Evolutionary conservation across 2,113 vertebrate species (phyloP).

Genomic region (Helogale parvula): DNA sequence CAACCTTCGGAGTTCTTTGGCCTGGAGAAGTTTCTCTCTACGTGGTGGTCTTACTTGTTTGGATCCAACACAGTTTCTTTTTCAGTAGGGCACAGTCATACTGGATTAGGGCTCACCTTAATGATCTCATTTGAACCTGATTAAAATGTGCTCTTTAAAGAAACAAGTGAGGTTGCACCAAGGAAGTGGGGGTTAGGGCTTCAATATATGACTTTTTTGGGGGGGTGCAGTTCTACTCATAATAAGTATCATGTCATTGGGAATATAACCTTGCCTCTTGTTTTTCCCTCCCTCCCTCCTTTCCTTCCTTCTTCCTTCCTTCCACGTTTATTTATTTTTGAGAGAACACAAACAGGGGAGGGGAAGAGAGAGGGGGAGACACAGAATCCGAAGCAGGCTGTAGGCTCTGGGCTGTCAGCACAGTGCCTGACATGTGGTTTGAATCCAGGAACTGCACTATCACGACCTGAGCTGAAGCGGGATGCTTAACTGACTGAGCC

Average conservation of each 20-base stretch:
- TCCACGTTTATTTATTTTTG: no score
- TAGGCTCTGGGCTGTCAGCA: no score
- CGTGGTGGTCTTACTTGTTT: neutral
- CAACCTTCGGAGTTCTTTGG: neutral
- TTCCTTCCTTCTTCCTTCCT: no score
- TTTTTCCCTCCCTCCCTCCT: neutral
- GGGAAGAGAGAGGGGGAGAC: no score
- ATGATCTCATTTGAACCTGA: neutral
- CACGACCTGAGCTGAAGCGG: no score
- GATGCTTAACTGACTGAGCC: no score
- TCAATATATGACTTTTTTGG: neutral
- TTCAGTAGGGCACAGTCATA: neutral
- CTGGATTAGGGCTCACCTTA: neutral
- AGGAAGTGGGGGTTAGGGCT: neutral
- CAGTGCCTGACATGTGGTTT: no score
- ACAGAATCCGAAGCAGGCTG: no score
- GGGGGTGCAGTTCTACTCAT: neutral
- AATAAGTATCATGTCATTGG: neutral
- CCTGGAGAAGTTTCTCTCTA: neutral
- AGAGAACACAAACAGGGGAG: no score
- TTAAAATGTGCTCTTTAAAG: neutral
- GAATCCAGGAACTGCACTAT: no score
- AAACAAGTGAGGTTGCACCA: neutral
- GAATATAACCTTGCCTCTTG: neutral
- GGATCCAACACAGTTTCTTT: neutral